Percentiles rank a stretch among this genome's conserved stretches.
phyloP scores from a whole-genome alignment of 2,113 vertebrate species.

The Natator depressus region DNA sequence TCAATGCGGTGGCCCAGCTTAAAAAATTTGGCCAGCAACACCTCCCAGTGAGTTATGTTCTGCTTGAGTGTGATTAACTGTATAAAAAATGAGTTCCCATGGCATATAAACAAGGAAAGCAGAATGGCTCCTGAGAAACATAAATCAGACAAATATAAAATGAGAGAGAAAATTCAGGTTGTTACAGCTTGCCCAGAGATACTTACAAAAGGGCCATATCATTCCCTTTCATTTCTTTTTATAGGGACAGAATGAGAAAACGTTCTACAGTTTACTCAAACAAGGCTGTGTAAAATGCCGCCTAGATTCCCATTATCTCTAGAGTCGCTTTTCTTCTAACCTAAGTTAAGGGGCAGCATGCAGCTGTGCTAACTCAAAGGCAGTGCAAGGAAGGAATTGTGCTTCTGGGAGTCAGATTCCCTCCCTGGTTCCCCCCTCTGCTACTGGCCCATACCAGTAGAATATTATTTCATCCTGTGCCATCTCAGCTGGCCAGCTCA shows the following conservation, averaged over 20 bases:
- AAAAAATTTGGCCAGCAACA: constrained; percentile 36
- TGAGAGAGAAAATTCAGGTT: constrained; percentile 50
- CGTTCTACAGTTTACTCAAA: neutral
- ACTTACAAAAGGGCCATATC: constrained; percentile 47
- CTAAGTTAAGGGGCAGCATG: neutral
- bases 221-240: constrained; percentile 1
- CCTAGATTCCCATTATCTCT: neutral
- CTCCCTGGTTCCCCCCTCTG: too few species aligned
- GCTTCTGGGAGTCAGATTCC: too few species aligned
- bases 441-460: neutral
- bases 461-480: neutral
- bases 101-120: constrained; percentile 52
- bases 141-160: constrained; percentile 66
- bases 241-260: neutral
- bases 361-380: neutral
- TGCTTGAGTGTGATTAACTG: constrained; percentile 64
- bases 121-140: constrained; percentile 53
- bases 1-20: constrained; percentile 33
- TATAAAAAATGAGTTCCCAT: constrained; percentile 65
- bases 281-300: neutral
- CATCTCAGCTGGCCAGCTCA: neutral
- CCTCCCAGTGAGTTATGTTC: constrained; percentile 29
- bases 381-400: neutral
- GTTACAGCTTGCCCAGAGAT: constrained; percentile 67
- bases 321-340: neutral